phyloP scores from a whole-genome alignment of 1,140 invertebrate genomes.

The Drosophila sucinea region DNA sequence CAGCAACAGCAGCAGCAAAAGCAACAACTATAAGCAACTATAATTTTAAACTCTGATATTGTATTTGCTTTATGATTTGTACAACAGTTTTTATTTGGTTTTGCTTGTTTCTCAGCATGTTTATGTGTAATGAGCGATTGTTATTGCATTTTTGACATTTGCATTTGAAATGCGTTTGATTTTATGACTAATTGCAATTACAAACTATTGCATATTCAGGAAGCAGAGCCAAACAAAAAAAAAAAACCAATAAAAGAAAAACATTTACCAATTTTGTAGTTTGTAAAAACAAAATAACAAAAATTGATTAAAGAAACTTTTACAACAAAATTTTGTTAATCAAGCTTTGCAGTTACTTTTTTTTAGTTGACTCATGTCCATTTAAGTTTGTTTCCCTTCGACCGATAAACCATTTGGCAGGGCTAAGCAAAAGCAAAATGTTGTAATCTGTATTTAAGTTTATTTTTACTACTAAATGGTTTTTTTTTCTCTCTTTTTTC shows the following conservation, averaged over 20 bases:
- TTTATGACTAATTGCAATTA: constrained; percentile 21
- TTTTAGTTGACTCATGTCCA: background rate
- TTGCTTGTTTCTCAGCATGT: constrained; percentile 8
- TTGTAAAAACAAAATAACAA: background rate
- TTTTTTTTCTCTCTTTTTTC: background rate
- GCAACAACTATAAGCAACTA: constrained; percentile 25
- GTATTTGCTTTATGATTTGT: constrained; percentile 49
- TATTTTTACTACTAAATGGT: background rate
- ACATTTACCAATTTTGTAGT: background rate
- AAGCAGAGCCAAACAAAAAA: background rate
- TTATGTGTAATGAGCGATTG: constrained; percentile 11
- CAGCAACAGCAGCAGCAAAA: constrained; percentile 15
- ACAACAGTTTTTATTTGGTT: constrained; percentile 21
- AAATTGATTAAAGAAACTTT: background rate
- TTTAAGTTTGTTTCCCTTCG: background rate
- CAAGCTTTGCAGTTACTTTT: background rate
- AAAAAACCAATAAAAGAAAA: background rate
- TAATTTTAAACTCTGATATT: constrained; percentile 35
- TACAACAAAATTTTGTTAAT: constrained; percentile 3
- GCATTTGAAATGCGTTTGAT: constrained; percentile 29
- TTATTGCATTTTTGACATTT: constrained; percentile 25
- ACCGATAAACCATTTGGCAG: background rate
- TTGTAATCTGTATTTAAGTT: background rate
- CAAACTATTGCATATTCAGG: constrained; percentile 26
- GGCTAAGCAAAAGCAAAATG: background rate